Conservation (phyloP, 92 coral and sea anemone genomes). For the Epizoanthus scotinus region DNA sequence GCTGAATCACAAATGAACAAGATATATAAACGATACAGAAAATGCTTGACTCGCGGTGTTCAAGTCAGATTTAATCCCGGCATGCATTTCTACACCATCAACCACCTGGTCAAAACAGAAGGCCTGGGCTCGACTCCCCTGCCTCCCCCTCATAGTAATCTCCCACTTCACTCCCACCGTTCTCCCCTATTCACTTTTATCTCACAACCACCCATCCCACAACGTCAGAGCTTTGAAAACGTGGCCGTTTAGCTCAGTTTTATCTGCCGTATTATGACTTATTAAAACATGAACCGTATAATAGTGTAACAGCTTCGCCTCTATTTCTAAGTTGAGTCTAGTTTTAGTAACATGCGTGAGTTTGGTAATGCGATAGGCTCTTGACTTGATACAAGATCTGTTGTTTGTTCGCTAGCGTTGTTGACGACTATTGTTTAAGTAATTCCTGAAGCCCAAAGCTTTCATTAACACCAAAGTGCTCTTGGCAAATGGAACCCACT, state of each 20-base stretch:
- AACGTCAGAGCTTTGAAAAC: background rate
- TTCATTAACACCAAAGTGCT: conserved; percentile 25
- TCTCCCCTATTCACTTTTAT: background rate
- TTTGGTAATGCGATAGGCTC: background rate
- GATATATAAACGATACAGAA: conserved; percentile 40
- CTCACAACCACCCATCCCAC: conserved; percentile 1
- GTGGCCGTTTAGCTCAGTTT: background rate
- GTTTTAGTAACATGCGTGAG: conserved; percentile 11
- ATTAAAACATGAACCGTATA: background rate
- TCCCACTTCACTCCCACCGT: background rate
- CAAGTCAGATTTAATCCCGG: conserved; percentile 32
- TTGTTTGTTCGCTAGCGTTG: conserved; percentile 7
- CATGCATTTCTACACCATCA: conserved; percentile 22
- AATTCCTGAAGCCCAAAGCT: conserved; percentile 21
- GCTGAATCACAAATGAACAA: conserved; percentile 58
- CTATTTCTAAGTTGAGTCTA: background rate
- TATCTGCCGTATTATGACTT: background rate
- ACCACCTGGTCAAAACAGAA: conserved; percentile 27
- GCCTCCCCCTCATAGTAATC: background rate
- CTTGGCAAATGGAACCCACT: conserved; percentile 25
- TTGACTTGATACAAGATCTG: background rate
- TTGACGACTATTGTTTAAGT: conserved; percentile 24
- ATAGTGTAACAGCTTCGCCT: conserved; percentile 9
- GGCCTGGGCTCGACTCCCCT: conserved; percentile 35
- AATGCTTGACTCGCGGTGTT: conserved; percentile 20